Conservation (phyloP, 2,113 vertebrate genomes). For the Lipophrys pholis region DNA sequence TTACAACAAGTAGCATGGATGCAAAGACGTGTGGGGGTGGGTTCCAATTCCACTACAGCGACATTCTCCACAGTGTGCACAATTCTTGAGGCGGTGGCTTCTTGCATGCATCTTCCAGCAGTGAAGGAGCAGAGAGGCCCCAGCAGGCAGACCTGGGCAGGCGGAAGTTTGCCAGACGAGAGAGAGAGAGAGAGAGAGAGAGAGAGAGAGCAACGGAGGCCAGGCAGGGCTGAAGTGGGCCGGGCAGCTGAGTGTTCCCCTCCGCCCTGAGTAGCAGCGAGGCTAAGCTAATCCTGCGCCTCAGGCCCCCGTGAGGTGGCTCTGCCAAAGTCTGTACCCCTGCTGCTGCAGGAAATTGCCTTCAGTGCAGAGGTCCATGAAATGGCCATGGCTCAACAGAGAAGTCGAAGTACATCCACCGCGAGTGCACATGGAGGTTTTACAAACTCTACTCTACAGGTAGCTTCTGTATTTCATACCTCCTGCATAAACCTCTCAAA, state of each 20-base stretch:
- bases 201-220: slow-evolving; percentile 28
- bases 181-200: slow-evolving; percentile 33
- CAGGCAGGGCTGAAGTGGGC: slow-evolving; percentile 60
- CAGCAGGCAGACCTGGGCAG: slow-evolving; percentile 51
- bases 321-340: slow-evolving; percentile 80
- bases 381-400: slow-evolving; percentile 59
- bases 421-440: slow-evolving; percentile 41
- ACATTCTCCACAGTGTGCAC: slow-evolving; percentile 29
- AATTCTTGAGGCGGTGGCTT: slow-evolving; percentile 58
- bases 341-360: slow-evolving; percentile 85
- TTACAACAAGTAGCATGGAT: slow-evolving; percentile 41
- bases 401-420: slow-evolving; percentile 31
- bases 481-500: not conserved
- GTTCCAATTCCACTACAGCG: slow-evolving; percentile 54
- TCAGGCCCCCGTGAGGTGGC: slow-evolving; percentile 72
- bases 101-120: slow-evolving; percentile 55
- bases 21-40: not conserved
- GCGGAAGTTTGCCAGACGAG: slow-evolving; percentile 66
- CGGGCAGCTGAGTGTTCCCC: slow-evolving; percentile 72
- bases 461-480: slow-evolving; percentile 19
- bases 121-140: slow-evolving; percentile 38
- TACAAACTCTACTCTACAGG: slow-evolving; percentile 55
- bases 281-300: slow-evolving; percentile 81
- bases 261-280: slow-evolving; percentile 74
- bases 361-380: slow-evolving; percentile 79